Conservation (phyloP, 2,113 vertebrate species). For the Gallinago media region DNA sequence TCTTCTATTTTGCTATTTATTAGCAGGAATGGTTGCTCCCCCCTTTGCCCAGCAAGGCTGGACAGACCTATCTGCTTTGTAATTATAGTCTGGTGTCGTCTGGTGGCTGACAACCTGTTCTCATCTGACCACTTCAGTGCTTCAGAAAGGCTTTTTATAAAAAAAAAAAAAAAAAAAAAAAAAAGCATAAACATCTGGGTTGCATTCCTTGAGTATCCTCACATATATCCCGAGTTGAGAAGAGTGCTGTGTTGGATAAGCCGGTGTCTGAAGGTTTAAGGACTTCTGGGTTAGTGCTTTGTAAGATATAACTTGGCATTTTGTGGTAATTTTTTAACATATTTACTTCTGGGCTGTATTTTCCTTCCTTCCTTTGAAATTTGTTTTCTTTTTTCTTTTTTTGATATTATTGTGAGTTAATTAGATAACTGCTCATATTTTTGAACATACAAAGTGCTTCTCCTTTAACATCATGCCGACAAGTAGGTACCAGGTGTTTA, state of each 20-base stretch:
- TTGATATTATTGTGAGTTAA: not conserved
- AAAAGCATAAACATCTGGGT: not conserved
- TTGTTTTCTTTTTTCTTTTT: not conserved
- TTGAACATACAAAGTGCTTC: not conserved
- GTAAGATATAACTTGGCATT: conserved; percentile 12
- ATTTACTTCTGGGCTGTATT: not conserved
- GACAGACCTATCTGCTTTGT: not conserved
- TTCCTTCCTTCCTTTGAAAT: not conserved
- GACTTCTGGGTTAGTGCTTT: conserved; percentile 29
- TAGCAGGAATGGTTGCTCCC: not conserved
- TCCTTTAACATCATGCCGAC: not conserved
- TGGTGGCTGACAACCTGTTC: not conserved
- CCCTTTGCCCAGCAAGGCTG: not conserved
- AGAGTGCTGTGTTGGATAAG: conserved; percentile 12
- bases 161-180: not conserved
- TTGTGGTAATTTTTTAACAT: not conserved
- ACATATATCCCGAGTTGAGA: not conserved
- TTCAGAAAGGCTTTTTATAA: conserved; percentile 32
- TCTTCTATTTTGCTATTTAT: not conserved
- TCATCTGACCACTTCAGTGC: not conserved
- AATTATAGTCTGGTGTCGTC: conserved; percentile 10
- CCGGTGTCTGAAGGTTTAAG: conserved; percentile 33
- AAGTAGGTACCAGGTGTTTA: not conserved
- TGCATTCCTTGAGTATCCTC: conserved; percentile 34
- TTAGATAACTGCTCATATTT: not conserved